These are phyloP conservation scores for Macropus fuliginosus DNA, from an alignment of 2,797 vertebrate species.

Conservation along the genomic window DNA sequence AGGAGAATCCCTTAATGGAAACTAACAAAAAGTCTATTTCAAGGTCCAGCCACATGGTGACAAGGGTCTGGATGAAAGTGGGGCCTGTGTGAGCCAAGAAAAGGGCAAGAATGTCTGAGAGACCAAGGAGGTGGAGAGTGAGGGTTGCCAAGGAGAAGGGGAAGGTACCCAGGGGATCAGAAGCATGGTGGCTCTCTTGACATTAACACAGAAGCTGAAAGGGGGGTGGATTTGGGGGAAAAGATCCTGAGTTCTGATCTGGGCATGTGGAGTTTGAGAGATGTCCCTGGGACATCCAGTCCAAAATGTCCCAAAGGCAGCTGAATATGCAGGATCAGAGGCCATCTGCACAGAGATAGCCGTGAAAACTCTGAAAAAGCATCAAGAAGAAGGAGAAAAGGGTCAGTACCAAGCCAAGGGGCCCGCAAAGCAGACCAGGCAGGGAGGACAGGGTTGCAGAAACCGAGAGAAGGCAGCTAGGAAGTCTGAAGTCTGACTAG, in stretches of 20 bases:
- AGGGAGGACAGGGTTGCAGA: too few relatives aligned
- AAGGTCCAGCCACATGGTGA: constrained; percentile 57
- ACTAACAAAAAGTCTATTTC: background rate
- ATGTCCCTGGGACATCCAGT: background rate
- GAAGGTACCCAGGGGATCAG: background rate
- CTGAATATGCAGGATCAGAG: background rate
- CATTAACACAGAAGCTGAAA: background rate
- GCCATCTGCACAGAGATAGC: too few relatives aligned
- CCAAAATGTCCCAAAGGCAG: background rate
- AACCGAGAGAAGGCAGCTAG: too few relatives aligned
- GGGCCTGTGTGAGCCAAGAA: background rate
- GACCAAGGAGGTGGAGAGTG: background rate
- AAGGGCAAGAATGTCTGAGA: constrained; percentile 45
- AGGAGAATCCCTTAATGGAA: too few relatives aligned
- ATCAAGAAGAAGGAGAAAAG: too few relatives aligned
- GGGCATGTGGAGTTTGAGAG: background rate
- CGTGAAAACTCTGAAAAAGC: too few relatives aligned
- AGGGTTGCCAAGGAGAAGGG: background rate
- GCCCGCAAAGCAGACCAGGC: too few relatives aligned
- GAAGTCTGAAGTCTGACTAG: too few relatives aligned
- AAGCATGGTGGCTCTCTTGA: background rate
- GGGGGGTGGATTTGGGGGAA: too few relatives aligned
- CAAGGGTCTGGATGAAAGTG: background rate
- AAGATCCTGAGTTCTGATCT: constrained; percentile 1
- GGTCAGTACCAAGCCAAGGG: too few relatives aligned